Conservation (phyloP, 1,140 invertebrate species). For the Cydia strobilella region DNA sequence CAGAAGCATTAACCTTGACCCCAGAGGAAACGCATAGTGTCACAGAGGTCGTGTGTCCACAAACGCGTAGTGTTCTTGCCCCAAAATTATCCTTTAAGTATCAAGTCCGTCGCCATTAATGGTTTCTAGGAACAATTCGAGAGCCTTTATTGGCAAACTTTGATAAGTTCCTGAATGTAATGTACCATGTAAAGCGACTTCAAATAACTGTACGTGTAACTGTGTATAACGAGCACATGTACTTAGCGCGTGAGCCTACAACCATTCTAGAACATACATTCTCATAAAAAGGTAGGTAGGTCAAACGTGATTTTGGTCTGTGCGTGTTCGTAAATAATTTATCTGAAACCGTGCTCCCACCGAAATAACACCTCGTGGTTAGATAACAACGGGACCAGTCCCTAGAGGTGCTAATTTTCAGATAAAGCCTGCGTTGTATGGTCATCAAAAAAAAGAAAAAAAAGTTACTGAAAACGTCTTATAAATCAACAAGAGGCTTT, state of each 20-base stretch:
- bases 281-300: conserved; percentile 34
- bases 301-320: conserved; percentile 38
- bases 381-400: conserved; percentile 34
- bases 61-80: conserved; percentile 21
- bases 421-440: conserved; percentile 48
- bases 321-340: conserved; percentile 32
- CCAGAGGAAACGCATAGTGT: conserved; percentile 32
- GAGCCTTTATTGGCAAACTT: conserved; percentile 32
- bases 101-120: conserved; percentile 16
- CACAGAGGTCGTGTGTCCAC: conserved; percentile 24
- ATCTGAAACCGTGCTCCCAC: conserved; percentile 34
- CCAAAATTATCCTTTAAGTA: conserved; percentile 28
- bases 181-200: conserved; percentile 29
- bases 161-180: conserved; percentile 29
- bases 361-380: conserved; percentile 21
- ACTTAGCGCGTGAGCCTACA: conserved; percentile 8
- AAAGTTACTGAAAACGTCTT: background rate
- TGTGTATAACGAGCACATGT: conserved; percentile 24
- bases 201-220: conserved; percentile 23
- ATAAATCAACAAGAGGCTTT: background rate
- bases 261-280: conserved; percentile 24
- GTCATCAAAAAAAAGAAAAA: conserved; percentile 36
- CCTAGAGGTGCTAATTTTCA: conserved; percentile 45
- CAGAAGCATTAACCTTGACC: conserved; percentile 36
- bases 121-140: conserved; percentile 19